A percentile compares a stretch with the other conserved stretches of the same genome.
Evolutionary conservation across 2,797 vertebrate species (phyloP).

Genomic region (Lutjanus campechanus): DNA sequence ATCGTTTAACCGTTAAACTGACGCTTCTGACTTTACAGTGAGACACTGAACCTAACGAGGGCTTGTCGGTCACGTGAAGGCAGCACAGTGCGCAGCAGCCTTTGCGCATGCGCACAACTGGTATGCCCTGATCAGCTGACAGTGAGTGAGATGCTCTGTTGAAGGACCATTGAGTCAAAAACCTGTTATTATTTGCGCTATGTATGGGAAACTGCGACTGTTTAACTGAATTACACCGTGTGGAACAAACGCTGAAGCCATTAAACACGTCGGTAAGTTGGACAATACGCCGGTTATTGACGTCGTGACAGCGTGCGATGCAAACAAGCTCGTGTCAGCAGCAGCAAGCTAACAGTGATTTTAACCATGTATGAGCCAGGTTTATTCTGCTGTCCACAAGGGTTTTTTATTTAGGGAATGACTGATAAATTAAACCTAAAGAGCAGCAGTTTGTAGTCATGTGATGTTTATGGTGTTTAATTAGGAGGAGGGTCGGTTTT

Average conservation of each 20-base stretch:
- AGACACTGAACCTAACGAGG: not conserved
- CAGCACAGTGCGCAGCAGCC: slow-evolving; percentile 26
- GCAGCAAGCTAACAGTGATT: slow-evolving; percentile 51
- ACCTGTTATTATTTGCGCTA: slow-evolving; percentile 50
- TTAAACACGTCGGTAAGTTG: slow-evolving; percentile 70
- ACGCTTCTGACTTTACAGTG: not conserved
- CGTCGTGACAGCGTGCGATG: slow-evolving; percentile 72
- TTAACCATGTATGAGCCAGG: not conserved
- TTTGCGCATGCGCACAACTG: slow-evolving; percentile 64
- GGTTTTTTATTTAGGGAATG: not conserved
- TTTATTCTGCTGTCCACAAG: not conserved
- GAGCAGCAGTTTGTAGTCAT: not conserved
- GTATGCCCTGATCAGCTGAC: slow-evolving; percentile 83
- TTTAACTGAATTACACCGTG: slow-evolving; percentile 43
- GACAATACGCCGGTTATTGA: not conserved
- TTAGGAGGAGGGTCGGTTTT: not conserved
- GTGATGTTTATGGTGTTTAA: slow-evolving; percentile 5
- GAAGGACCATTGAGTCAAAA: slow-evolving; percentile 68
- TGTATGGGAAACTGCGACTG: slow-evolving; percentile 48
- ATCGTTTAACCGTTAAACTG: not conserved
- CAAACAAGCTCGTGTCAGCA: slow-evolving; percentile 63
- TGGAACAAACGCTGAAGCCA: slow-evolving; percentile 32
- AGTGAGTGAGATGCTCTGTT: slow-evolving; percentile 72
- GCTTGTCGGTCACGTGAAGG: slow-evolving; percentile 36
- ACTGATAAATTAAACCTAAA: not conserved